Evolutionary conservation across 2,888 invertebrate genomes (phyloP).

Genomic region (Chymomyza procnemis): DNA sequence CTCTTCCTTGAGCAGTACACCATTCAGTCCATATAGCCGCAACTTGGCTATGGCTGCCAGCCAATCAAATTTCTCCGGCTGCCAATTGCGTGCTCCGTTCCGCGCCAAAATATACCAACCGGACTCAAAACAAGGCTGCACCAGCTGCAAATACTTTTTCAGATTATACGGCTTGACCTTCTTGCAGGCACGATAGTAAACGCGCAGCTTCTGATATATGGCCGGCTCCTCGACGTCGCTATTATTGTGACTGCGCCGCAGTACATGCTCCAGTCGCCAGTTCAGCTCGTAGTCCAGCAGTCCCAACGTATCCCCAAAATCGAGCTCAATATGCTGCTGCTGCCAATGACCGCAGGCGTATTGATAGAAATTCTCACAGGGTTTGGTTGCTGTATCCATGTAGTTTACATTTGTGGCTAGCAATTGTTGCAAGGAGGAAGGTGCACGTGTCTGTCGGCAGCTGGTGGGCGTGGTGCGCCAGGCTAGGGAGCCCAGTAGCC

Average conservation of each 20-base stretch:
- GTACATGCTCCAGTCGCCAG: slow-evolving; percentile 63
- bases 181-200: slow-evolving; percentile 74
- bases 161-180: slow-evolving; percentile 73
- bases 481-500: slow-evolving; percentile 64
- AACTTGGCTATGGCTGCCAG: slow-evolving; percentile 68
- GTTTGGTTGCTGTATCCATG: slow-evolving; percentile 70
- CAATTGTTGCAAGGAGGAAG: slow-evolving; percentile 64
- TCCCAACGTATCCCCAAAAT: slow-evolving; percentile 70
- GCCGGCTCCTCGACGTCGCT: slow-evolving; percentile 23
- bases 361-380: slow-evolving; percentile 76
- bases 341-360: slow-evolving; percentile 76
- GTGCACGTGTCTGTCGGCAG: slow-evolving; percentile 62
- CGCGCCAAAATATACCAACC: slow-evolving; percentile 53
- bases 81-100: slow-evolving; percentile 61
- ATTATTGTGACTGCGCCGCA: slow-evolving; percentile 45
- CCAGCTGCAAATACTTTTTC: slow-evolving; percentile 65
- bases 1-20: slow-evolving; percentile 71
- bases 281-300: slow-evolving; percentile 70
- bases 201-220: slow-evolving; percentile 57
- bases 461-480: slow-evolving; percentile 74
- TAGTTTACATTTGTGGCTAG: slow-evolving; percentile 70
- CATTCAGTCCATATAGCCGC: slow-evolving; percentile 68
- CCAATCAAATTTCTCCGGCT: slow-evolving; percentile 67
- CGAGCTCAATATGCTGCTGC: slow-evolving; percentile 64
- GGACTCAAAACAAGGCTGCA: slow-evolving; percentile 57